These are phyloP conservation scores for Clarias macrocephalus DNA, from an alignment of 2,113 vertebrate genomes.

Conservation along the genomic window DNA sequence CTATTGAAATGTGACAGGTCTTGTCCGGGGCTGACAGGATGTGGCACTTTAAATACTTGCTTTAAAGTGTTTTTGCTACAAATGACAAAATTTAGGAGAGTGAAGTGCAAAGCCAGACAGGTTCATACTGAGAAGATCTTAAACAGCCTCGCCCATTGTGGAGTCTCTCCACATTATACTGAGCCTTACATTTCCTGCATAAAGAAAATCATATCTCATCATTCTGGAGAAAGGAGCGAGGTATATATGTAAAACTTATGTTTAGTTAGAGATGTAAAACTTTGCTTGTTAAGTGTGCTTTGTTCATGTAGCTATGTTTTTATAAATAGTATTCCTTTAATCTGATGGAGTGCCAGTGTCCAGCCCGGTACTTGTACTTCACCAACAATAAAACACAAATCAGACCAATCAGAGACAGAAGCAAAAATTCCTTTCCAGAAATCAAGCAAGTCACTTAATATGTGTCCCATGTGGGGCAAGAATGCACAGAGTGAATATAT, in stretches of 20 bases:
- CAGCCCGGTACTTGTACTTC: too few relatives aligned
- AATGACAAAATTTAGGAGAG: conserved; percentile 49
- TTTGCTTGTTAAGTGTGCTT: neutral
- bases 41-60: conserved; percentile 56
- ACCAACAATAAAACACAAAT: too few relatives aligned
- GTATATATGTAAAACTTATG: too few relatives aligned
- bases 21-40: conserved; percentile 36
- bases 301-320: neutral
- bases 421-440: too few relatives aligned
- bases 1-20: conserved; percentile 27
- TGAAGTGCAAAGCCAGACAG: conserved; percentile 37
- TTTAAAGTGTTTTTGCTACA: conserved; percentile 55
- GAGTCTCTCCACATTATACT: conserved; percentile 22
- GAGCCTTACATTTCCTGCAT: conserved; percentile 29
- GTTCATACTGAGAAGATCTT: conserved; percentile 51
- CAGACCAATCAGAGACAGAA: too few relatives aligned
- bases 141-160: conserved; percentile 37
- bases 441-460: too few relatives aligned
- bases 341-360: too few relatives aligned
- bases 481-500: too few relatives aligned
- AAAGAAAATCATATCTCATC: conserved; percentile 15
- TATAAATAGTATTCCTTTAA: too few relatives aligned
- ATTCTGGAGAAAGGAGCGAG: conserved; percentile 14
- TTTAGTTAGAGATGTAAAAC: neutral
- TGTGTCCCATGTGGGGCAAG: too few relatives aligned